Percentiles rank a stretch among this genome's conserved stretches.
phyloP scores from a whole-genome alignment of 2,797 vertebrate genomes.

The Margarornis squamiger region DNA sequence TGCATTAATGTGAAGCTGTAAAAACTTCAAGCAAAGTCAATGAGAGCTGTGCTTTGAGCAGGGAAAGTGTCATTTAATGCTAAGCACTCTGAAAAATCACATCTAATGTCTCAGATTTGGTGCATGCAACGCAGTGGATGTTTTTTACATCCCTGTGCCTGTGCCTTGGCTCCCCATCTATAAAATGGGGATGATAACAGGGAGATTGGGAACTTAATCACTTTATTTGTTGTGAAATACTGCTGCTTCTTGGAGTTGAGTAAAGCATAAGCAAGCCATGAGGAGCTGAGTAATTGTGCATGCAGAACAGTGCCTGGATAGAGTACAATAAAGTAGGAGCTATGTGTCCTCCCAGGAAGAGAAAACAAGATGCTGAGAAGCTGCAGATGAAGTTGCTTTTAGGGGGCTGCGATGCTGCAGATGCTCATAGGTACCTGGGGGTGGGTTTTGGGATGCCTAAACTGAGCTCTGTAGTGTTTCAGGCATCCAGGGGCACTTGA shows the following conservation, averaged over 20 bases:
- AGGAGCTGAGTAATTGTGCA: slow-evolving; percentile 10
- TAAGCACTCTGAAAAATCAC: slow-evolving; percentile 40
- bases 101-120: slow-evolving; percentile 24
- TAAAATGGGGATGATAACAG: slow-evolving; percentile 1
- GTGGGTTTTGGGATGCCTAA: neutral
- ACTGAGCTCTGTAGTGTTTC: neutral
- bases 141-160: neutral
- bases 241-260: slow-evolving; percentile 5
- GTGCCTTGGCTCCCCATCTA: neutral
- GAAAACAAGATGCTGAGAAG: neutral
- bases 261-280: neutral
- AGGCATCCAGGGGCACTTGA: neutral
- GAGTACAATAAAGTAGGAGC: slow-evolving; percentile 5
- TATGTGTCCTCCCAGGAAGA: neutral
- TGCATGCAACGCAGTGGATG: neutral
- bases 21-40: slow-evolving; percentile 29
- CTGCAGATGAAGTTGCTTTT: neutral
- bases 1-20: slow-evolving; percentile 55
- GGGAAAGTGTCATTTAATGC: slow-evolving; percentile 47
- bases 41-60: slow-evolving; percentile 35
- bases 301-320: neutral
- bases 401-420: neutral
- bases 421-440: accelerated
- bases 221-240: slow-evolving; percentile 33
- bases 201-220: slow-evolving; percentile 25